Base-by-base conservation (phyloP, 2,113 vertebrate species). In the Python bivittatus region DNA sequence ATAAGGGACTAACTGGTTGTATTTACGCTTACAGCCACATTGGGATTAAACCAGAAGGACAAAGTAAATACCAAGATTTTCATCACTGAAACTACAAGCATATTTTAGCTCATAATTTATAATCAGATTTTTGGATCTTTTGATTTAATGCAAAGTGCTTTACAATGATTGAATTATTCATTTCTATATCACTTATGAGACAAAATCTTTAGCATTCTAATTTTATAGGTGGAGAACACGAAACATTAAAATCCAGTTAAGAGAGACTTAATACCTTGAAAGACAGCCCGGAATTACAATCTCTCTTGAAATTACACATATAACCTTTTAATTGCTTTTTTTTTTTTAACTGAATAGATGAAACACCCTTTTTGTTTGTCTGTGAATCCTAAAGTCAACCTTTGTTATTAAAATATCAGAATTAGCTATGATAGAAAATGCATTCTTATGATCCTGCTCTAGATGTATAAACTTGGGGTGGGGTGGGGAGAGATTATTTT, bases 361-460 rank as follows among this genome's bases (percentile, higher is more conserved):
- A 53, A 44, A 8, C 2, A 85, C 25, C 4, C 23, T 27, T 9
- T 27, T 44, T 52, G 6, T 48, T 85, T 85, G 84, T 48, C 13
- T 25, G 84, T 85, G 42, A 85, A 85, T 89, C 9, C 20, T 79
- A 79, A 79, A 79, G 17, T 33, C 72, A 79, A 42, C 44, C 44
- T 52, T 29, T 38, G 42, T 1, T 6, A 52, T 52, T 90, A 68
- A 92, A 42, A 52, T 42, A 27, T 0, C 85, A 92, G 88, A 88
- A 93, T 84, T 3, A 91, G 93, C n/a, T 0, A 25, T 60, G 1
- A 89, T 92, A 13, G 48, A 83, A 84, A 94, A n/a, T 23, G 68
- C 94, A 87, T 91, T 13, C 91, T 90, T 61, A 22, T 13, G 64
- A 57, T 92, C 57, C 20, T 8, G 0, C 3, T 53, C 48, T 52